Conservation (phyloP, 1,140 invertebrate species). For the Papilio glaucus region DNA sequence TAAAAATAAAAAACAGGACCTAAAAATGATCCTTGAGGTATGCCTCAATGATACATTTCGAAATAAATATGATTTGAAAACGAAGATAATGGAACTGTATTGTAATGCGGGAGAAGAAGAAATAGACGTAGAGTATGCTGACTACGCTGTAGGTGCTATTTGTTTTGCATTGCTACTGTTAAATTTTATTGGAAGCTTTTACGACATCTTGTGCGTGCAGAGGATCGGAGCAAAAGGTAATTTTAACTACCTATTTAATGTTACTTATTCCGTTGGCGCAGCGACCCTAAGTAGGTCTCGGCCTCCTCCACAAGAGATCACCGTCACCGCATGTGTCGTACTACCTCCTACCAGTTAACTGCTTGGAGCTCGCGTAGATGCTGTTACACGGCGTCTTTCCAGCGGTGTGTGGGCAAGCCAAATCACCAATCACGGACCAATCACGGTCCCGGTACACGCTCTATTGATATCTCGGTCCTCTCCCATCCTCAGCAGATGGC, state of each 20-base stretch:
- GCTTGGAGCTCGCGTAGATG: too few relatives aligned
- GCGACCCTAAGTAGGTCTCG: too few relatives aligned
- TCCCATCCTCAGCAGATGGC: too few relatives aligned
- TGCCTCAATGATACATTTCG: slow-evolving; percentile 51
- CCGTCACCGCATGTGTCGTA: too few relatives aligned
- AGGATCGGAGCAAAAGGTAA: slow-evolving; percentile 37
- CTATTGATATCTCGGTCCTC: too few relatives aligned
- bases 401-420: too few relatives aligned
- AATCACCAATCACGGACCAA: too few relatives aligned
- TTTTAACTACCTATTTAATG: not conserved
- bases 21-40: slow-evolving; percentile 40
- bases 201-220: slow-evolving; percentile 40
- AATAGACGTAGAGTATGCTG: slow-evolving; percentile 37
- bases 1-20: slow-evolving; percentile 36
- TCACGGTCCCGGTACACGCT: too few relatives aligned
- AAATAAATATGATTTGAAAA: slow-evolving; percentile 45
- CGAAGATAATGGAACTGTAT: slow-evolving; percentile 41
- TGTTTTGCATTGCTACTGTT: slow-evolving; percentile 42
- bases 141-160: slow-evolving; percentile 45
- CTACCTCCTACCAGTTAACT: too few relatives aligned
- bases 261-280: not conserved
- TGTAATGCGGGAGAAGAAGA: slow-evolving; percentile 41
- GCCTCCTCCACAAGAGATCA: too few relatives aligned
- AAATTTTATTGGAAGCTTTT: slow-evolving; percentile 50
- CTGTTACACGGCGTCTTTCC: too few relatives aligned